Conservation (phyloP, 2,797 vertebrate species). For the Thalassophryne amazonica region DNA sequence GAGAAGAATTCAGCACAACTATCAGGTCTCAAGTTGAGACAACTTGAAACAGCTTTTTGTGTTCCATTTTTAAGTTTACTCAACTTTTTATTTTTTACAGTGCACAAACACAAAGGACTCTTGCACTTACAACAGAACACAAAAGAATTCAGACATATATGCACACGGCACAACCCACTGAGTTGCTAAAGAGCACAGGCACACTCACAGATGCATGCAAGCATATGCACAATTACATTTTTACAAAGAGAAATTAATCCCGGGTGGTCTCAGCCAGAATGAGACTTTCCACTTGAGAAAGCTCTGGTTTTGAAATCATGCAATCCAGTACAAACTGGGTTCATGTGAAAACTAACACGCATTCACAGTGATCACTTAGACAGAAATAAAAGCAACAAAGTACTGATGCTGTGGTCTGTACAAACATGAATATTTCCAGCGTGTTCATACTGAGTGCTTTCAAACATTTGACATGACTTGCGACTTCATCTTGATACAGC, state of each 20-base stretch:
- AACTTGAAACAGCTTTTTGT: too few relatives aligned
- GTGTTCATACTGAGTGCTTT: too few relatives aligned
- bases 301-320: conserved; percentile 62
- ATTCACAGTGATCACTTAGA: background rate
- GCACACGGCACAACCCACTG: conserved; percentile 15
- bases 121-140: conserved; percentile 14
- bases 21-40: too few relatives aligned
- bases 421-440: too few relatives aligned
- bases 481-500: too few relatives aligned
- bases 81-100: too few relatives aligned
- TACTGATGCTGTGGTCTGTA: too few relatives aligned
- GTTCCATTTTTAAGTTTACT: too few relatives aligned
- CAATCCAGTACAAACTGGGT: conserved; percentile 17
- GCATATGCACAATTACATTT: conserved; percentile 46
- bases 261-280: conserved; percentile 49
- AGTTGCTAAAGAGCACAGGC: conserved; percentile 28
- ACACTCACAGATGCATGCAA: conserved; percentile 31
- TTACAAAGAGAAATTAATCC: conserved; percentile 57
- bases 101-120: conserved; percentile 23
- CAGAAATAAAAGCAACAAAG: background rate
- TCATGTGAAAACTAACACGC: background rate
- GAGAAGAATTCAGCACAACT: too few relatives aligned
- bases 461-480: too few relatives aligned
- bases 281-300: conserved; percentile 60
- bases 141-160: conserved; percentile 1